Evolutionary conservation across 2,888 invertebrate genomes (phyloP).

Genomic region (Crematogaster levior): DNA sequence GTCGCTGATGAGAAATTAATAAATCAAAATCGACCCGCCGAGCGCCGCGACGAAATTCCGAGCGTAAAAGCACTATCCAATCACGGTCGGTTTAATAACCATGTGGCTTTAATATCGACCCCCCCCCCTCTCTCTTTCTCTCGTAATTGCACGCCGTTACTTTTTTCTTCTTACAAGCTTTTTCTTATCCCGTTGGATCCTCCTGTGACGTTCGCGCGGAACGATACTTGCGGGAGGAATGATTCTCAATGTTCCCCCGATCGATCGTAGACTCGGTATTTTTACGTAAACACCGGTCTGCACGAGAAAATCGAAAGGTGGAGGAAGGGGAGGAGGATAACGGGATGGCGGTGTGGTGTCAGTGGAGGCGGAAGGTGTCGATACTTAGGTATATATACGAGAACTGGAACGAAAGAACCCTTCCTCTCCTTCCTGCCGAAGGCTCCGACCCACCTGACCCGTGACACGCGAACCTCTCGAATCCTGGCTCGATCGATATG

Average conservation of each 20-base stretch:
- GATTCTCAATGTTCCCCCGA: constrained; percentile 47
- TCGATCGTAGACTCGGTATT: constrained; percentile 58
- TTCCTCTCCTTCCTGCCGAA: constrained; percentile 51
- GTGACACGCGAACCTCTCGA: constrained; percentile 66
- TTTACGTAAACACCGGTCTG: constrained; percentile 51
- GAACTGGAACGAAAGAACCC: constrained; percentile 52
- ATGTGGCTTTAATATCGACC: constrained; percentile 18
- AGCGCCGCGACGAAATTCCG: constrained; percentile 14
- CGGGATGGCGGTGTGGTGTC: constrained; percentile 2
- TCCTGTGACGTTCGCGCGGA: background rate
- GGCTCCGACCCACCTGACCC: constrained; percentile 58
- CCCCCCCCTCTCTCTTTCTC: background rate
- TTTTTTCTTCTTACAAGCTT: background rate
- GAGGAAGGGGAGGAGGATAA: background rate
- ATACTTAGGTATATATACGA: constrained; percentile 34
- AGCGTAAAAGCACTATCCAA: constrained; percentile 38
- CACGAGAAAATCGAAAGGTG: background rate
- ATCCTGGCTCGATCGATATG: constrained; percentile 60
- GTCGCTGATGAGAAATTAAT: constrained; percentile 49
- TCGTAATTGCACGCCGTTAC: background rate
- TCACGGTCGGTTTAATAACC: constrained; percentile 28
- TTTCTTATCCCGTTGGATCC: background rate
- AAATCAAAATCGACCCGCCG: constrained; percentile 22
- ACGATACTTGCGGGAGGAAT: constrained; percentile 28
- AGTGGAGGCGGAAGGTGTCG: constrained; percentile 45